Evolutionary conservation across 2,113 vertebrate species (phyloP).

Genomic region (Podarcis muralis): DNA sequence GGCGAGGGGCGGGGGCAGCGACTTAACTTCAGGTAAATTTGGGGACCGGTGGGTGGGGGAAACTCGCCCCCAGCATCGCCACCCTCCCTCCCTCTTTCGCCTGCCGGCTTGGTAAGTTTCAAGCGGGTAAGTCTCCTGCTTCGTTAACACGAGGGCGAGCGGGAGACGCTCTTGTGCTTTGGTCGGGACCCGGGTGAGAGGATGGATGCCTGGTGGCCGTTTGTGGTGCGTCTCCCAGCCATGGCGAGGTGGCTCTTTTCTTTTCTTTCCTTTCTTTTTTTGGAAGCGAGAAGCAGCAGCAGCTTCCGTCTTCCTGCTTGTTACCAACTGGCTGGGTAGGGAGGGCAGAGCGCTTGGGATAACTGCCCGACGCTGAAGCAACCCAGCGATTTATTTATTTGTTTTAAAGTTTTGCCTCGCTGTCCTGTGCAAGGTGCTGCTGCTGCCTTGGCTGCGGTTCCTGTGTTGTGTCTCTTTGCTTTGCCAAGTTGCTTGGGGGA

Average conservation of each 20-base stretch:
- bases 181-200: not conserved
- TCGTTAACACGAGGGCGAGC: not conserved
- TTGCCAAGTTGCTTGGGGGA: constrained; percentile 6
- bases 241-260: not conserved
- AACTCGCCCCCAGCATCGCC: not conserved
- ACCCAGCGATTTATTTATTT: constrained; percentile 17
- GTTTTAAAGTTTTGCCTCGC: constrained; percentile 42
- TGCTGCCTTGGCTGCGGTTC: not conserved
- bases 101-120: constrained; percentile 45
- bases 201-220: accelerated
- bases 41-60: not conserved
- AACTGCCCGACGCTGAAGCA: constrained; percentile 5
- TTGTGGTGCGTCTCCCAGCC: not conserved
- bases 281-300: not conserved
- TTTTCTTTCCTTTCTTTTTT: not conserved
- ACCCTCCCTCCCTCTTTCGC: not conserved
- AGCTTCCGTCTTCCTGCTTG: not conserved
- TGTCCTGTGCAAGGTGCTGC: not conserved
- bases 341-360: not conserved
- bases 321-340: not conserved
- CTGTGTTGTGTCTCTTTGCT: constrained; percentile 6
- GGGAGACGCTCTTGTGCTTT: not conserved
- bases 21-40: not conserved
- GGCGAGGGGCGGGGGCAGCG: not conserved
- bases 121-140: not conserved